Evolutionary conservation across 2,888 invertebrate genomes (phyloP).

Genomic region (Athalia cordata): DNA sequence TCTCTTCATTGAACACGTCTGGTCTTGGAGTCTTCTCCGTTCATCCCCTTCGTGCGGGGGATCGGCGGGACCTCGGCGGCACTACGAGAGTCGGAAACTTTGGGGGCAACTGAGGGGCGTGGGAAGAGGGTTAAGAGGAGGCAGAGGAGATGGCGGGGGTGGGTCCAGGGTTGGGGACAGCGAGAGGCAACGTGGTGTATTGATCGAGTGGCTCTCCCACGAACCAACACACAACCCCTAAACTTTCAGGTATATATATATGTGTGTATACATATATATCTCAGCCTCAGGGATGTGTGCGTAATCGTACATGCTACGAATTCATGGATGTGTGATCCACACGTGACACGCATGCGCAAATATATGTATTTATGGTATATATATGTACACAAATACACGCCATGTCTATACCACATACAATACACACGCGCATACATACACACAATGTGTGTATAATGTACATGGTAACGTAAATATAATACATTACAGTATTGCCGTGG

Average conservation of each 20-base stretch:
- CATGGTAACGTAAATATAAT: not conserved
- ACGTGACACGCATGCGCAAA: not conserved
- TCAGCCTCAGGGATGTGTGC: not conserved
- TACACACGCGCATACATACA: not conserved
- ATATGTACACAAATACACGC: not conserved
- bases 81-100: slow-evolving; percentile 6
- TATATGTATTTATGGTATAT: not conserved
- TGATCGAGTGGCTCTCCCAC: slow-evolving; percentile 72
- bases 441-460: not conserved
- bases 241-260: not conserved
- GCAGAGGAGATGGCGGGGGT: slow-evolving; percentile 46
- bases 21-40: slow-evolving; percentile 59
- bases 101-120: slow-evolving; percentile 6
- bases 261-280: slow-evolving; percentile 1
- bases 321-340: too few species aligned
- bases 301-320: too few species aligned
- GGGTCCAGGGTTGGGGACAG: slow-evolving; percentile 60
- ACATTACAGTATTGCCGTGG: slow-evolving; percentile 10
- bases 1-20: not conserved
- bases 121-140: too few species aligned
- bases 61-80: slow-evolving; percentile 32
- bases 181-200: slow-evolving; percentile 72
- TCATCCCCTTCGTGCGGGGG: slow-evolving; percentile 49
- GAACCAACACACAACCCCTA: slow-evolving; percentile 31
- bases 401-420: not conserved